A percentile compares a stretch with the other conserved stretches of the same genome.
phyloP scores from a whole-genome alignment of 2,797 vertebrate species.

The Rhynchotus rufescens region DNA sequence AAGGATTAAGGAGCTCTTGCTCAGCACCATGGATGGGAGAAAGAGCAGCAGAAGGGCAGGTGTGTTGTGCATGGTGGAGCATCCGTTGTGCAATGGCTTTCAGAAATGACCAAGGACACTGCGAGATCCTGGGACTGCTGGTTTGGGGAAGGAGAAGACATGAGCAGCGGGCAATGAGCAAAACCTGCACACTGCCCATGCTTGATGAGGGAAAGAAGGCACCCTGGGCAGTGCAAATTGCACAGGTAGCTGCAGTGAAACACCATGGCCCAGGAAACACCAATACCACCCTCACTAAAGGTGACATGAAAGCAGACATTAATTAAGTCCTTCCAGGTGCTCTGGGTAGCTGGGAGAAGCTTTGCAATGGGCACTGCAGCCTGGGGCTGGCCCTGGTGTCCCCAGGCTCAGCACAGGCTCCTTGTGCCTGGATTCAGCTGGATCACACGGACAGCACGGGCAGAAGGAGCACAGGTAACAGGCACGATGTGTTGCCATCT shows the following conservation, averaged over 20 bases:
- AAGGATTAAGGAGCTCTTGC: not conserved
- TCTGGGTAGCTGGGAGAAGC: not conserved
- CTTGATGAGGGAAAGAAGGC: not conserved
- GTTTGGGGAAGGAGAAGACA: not conserved
- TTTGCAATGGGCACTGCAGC: not conserved
- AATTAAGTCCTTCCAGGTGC: not conserved
- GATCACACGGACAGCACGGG: no score
- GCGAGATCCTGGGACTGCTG: not conserved
- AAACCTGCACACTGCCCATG: not conserved
- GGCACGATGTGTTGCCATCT: rapidly evolving
- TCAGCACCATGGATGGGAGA: not conserved
- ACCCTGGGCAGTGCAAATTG: not conserved
- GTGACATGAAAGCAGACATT: not conserved
- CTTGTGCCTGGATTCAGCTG: not conserved
- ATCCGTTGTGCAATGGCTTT: no score
- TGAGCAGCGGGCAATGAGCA: no score
- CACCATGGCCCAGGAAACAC: not conserved
- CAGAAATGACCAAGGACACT: no score
- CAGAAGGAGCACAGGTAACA: rapidly evolving
- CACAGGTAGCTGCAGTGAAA: not conserved
- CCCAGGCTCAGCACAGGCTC: not conserved
- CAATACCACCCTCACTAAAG: not conserved
- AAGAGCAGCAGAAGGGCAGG: not conserved
- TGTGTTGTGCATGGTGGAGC: not conserved
- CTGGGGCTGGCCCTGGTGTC: not conserved